Conservation (phyloP, 2,888 invertebrate genomes). For the Dinocampus coccinellae region DNA sequence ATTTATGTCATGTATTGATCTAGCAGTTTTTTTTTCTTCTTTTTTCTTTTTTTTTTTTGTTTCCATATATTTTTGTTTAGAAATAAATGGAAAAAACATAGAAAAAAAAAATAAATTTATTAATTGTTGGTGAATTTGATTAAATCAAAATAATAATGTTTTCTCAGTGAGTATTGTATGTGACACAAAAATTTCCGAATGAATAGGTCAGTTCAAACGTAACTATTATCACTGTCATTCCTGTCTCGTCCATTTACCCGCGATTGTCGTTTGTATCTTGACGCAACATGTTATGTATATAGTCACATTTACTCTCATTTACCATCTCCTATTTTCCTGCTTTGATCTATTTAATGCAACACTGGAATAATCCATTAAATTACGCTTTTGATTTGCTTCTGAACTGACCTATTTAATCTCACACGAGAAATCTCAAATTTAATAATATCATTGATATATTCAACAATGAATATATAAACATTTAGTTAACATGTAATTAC, state of each 20-base stretch:
- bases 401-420: constrained; percentile 17
- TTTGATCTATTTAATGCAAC: constrained; percentile 25
- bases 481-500: background rate
- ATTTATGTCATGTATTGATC: no score
- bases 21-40: no score
- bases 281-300: background rate
- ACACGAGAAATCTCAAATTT: background rate
- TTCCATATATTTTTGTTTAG: no score
- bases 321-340: background rate
- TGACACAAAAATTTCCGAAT: background rate
- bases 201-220: constrained; percentile 28
- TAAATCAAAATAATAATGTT: background rate
- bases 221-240: constrained; percentile 21
- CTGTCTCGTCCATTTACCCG: background rate
- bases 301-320: background rate
- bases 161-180: background rate
- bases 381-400: constrained; percentile 3
- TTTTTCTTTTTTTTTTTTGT: no score
- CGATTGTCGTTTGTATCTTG: constrained; percentile 10
- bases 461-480: background rate
- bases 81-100: no score
- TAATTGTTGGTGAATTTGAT: background rate
- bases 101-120: no score
- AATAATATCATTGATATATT: background rate
- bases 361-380: constrained; percentile 23